A percentile compares a stretch with the other conserved stretches of the same genome.
Conservation (phyloP, 1,140 invertebrate genomes). For the Condylostylus longicornis region DNA sequence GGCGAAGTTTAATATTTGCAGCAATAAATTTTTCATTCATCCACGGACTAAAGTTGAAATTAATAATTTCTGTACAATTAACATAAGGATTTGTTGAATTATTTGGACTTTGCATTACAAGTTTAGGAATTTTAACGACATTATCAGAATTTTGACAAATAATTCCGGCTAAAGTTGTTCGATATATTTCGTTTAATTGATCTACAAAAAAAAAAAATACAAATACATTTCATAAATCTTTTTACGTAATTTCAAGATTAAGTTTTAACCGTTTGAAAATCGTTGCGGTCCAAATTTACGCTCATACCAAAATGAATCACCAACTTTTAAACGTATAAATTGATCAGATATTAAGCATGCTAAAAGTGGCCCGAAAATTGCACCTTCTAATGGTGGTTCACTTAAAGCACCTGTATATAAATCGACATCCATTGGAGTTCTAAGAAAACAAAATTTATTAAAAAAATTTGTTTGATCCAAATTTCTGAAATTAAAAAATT, state of each 20-base stretch:
- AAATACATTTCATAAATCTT: not conserved
- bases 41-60: constrained; percentile 46
- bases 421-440: constrained; percentile 68
- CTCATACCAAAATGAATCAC: constrained; percentile 82
- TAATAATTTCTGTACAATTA: constrained; percentile 42
- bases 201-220: constrained; percentile 34
- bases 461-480: not conserved
- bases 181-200: constrained; percentile 75
- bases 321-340: constrained; percentile 60
- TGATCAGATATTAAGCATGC: constrained; percentile 76
- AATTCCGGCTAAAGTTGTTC: constrained; percentile 63
- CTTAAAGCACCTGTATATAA: constrained; percentile 72
- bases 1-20: not conserved
- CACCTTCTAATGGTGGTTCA: constrained; percentile 49
- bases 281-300: constrained; percentile 43
- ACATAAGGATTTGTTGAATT: constrained; percentile 43
- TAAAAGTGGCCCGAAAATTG: constrained; percentile 68
- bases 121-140: constrained; percentile 52
- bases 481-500: too few relatives aligned
- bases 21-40: constrained; percentile 3
- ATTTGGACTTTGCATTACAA: constrained; percentile 52
- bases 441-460: constrained; percentile 22
- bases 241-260: not conserved
- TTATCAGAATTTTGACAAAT: constrained; percentile 81
- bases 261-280: constrained; percentile 47